Conservation (phyloP, 2,113 vertebrate species). For the Scalopus aquaticus region DNA sequence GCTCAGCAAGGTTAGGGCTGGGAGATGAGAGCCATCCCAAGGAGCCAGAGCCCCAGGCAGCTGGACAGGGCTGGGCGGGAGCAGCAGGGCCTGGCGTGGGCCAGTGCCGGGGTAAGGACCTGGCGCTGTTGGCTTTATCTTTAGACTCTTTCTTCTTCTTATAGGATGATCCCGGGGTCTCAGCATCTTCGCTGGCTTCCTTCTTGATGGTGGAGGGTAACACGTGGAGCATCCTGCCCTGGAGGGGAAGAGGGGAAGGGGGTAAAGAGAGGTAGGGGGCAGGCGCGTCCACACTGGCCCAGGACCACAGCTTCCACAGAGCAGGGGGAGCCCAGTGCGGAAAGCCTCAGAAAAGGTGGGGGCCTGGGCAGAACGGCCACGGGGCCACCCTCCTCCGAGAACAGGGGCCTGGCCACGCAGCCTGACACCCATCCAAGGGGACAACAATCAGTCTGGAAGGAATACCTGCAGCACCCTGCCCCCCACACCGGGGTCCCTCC, state of each 20-base stretch:
- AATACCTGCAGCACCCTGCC: not conserved
- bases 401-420: not conserved
- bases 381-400: rapidly evolving
- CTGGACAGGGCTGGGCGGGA: not conserved
- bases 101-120: conserved; percentile 80
- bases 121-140: conserved; percentile 93
- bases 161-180: conserved; percentile 85
- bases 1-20: rapidly evolving
- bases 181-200: conserved; percentile 82
- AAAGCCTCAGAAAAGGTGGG: rapidly evolving
- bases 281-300: not conserved
- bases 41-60: rapidly evolving
- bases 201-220: conserved; percentile 95
- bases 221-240: conserved; percentile 96
- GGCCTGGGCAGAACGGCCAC: rapidly evolving
- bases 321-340: rapidly evolving
- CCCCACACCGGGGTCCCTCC: not conserved
- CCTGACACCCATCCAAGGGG: rapidly evolving
- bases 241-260: not conserved
- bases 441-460: rapidly evolving
- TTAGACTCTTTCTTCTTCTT: conserved; percentile 93
- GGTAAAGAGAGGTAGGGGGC: not conserved
- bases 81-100: rapidly evolving
- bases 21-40: not conserved
- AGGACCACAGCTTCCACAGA: rapidly evolving